Percentiles rank a stretch among this genome's conserved stretches.
These are phyloP conservation scores for Fissipunctia ypsillon DNA, from an alignment of 2,888 invertebrate species.

Conservation along the genomic window DNA sequence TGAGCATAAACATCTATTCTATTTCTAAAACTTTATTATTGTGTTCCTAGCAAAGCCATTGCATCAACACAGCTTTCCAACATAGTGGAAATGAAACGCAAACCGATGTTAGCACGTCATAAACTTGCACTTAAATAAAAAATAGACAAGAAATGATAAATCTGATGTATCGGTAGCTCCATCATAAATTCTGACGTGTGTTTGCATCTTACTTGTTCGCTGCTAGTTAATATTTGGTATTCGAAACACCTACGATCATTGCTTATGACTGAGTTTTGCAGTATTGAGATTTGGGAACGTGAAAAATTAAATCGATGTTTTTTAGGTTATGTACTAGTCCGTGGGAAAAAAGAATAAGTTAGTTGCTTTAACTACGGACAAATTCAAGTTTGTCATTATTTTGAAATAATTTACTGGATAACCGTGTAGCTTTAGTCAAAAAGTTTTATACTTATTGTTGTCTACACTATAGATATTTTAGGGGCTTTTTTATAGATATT, in stretches of 20 bases:
- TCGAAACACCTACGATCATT: slow-evolving; percentile 34
- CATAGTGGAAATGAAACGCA: slow-evolving; percentile 25
- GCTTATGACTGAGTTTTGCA: slow-evolving; percentile 19
- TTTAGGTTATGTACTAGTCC: not conserved
- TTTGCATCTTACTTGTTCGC: slow-evolving; percentile 51
- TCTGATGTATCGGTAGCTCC: slow-evolving; percentile 33
- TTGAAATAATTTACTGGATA: no score
- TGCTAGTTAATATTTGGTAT: slow-evolving; percentile 54
- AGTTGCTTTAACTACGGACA: not conserved
- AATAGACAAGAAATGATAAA: slow-evolving; percentile 40
- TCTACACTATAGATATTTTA: no score
- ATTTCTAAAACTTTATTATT: slow-evolving; percentile 24
- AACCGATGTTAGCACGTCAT: slow-evolving; percentile 16
- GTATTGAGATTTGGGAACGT: slow-evolving; percentile 5
- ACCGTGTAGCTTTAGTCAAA: no score
- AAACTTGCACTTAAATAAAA: slow-evolving; percentile 51
- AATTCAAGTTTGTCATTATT: not conserved
- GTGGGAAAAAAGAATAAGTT: no score
- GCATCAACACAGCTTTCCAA: slow-evolving; percentile 13
- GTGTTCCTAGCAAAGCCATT: slow-evolving; percentile 2
- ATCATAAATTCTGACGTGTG: slow-evolving; percentile 58
- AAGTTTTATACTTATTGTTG: no score
- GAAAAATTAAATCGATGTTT: slow-evolving; percentile 3
- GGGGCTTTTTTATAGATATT: no score
- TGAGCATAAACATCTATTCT: slow-evolving; percentile 1